Percentiles rank a stretch among this genome's conserved stretches.
These are phyloP conservation scores for Notechis scutatus DNA, from an alignment of 2,113 vertebrate species.

Conservation along the genomic window DNA sequence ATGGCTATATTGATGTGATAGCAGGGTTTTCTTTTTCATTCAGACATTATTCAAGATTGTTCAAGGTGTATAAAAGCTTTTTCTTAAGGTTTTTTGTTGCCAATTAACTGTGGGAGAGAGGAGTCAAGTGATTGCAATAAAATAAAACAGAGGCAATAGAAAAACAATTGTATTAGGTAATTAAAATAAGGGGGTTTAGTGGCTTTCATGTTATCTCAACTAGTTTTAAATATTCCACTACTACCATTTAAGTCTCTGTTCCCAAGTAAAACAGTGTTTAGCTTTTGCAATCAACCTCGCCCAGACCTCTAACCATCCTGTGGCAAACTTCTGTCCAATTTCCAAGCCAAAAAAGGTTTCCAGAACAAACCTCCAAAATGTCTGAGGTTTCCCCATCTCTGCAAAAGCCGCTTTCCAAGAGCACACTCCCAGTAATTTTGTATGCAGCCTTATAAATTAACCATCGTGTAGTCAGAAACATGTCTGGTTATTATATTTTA, in stretches of 20 bases:
- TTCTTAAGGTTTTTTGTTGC: background rate
- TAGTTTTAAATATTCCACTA: conserved; percentile 49
- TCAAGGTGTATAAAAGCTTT: background rate
- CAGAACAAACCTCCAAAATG: conserved; percentile 63
- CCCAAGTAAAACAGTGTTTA: conserved; percentile 64
- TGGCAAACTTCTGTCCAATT: conserved; percentile 62
- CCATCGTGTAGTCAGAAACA: conserved; percentile 49
- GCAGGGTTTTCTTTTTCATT: background rate
- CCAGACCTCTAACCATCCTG: conserved; percentile 62
- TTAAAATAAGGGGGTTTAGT: conserved; percentile 34
- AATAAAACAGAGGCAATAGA: background rate
- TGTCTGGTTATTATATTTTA: conserved; percentile 64
- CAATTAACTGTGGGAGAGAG: background rate
- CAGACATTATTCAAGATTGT: background rate
- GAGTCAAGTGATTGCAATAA: background rate
- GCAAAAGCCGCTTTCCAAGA: conserved; percentile 58
- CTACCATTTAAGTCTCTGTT: conserved; percentile 33
- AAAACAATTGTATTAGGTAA: background rate
- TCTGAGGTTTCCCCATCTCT: conserved; percentile 69
- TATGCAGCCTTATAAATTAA: conserved; percentile 58
- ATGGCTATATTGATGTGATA: background rate
- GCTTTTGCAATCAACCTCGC: conserved; percentile 66
- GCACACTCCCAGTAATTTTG: conserved; percentile 65
- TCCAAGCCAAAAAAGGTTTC: conserved; percentile 69
- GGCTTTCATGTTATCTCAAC: conserved; percentile 41